A percentile compares a stretch with the other conserved stretches of the same genome.
Conservation (phyloP, 2,113 vertebrate genomes). For the Pipa parva region DNA sequence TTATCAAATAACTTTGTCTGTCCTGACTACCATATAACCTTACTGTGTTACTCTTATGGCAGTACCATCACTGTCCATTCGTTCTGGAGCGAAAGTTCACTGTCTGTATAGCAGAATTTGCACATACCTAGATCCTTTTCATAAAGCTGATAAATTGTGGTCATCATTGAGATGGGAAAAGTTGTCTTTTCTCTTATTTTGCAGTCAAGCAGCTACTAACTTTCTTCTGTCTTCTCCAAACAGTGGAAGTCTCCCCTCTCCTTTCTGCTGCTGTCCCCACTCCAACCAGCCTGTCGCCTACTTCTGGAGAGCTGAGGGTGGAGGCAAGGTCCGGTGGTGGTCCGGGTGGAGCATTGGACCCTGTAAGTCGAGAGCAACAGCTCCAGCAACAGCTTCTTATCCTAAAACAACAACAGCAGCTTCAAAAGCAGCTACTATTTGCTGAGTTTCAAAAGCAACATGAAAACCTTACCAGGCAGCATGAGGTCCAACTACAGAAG, state of each 20-base stretch:
- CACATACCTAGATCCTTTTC: too few species aligned
- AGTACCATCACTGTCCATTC: too few species aligned
- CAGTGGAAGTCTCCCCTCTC: slow-evolving; percentile 81
- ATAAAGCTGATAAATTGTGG: too few species aligned
- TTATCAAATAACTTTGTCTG: too few species aligned
- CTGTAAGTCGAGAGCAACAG: slow-evolving; percentile 76
- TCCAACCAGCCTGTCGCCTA: slow-evolving; percentile 56
- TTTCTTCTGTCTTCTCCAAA: slow-evolving; percentile 46
- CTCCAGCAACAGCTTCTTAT: slow-evolving; percentile 85
- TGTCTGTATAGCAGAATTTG: too few species aligned
- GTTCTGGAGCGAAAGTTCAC: too few species aligned
- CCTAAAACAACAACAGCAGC: slow-evolving; percentile 90
- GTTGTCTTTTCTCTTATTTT: too few species aligned
- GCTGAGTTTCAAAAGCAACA: slow-evolving; percentile 95
- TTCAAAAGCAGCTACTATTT: slow-evolving; percentile 91
- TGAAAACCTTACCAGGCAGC: slow-evolving; percentile 85
- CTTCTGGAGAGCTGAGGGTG: slow-evolving; percentile 75
- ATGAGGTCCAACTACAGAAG: slow-evolving; percentile 91
- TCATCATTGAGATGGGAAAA: too few species aligned
- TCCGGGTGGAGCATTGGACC: slow-evolving; percentile 55
- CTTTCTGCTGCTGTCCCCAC: slow-evolving; percentile 57
- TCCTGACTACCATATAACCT: too few species aligned
- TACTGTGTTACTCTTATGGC: too few species aligned
- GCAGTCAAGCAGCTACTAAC: too few species aligned
- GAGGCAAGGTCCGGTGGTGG: slow-evolving; percentile 54